Evolutionary conservation across 2,888 invertebrate genomes (phyloP), one percentile per base, ranked within the genome.

Genomic region (Gortyna flavago): DNA sequence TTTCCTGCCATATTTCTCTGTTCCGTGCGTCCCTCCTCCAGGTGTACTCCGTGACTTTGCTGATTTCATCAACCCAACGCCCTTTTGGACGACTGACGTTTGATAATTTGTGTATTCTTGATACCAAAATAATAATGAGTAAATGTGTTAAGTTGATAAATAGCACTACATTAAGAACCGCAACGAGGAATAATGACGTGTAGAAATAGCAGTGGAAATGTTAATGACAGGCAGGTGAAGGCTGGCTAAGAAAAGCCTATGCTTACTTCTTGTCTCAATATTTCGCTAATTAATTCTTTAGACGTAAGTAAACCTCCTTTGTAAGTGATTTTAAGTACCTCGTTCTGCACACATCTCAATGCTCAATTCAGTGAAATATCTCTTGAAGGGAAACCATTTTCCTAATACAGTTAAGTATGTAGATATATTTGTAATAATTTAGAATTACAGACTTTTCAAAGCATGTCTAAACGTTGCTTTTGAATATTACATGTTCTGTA

Each of bases 221-320:
- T 75, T 77, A 75, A 82, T 80, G 73, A 72, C 54, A 80, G 67
- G 41, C 61, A 76, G 74, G 82, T 75, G 77, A 68, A 73, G 57
- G 70, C 44, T 70, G 84, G 84, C 67, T 44, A 74, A 74, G 69
- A 75, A 78, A 78, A 76, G 32, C 71, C 16, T 77, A 54, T 64
- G 44, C 72, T 74, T 65, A 29, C 21, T 73, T 75, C 75, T 83
- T 71, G 68, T 79, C 51, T 76, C 65, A 75, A 75, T 77, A 74
- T 79, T 69, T 76, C 29, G 48, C 48, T 75, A 74, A 85, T 79
- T 82, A 82, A 85, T 83, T 85, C 70, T 51, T 72, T 54, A 73
- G 69, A 66, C 76, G 59, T 75, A 70, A 79, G 69, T 72, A 74
- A 74, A 74, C 62, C 67, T 75, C 64, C 35, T 65, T 75, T 72